Percentiles rank a stretch among this genome's conserved stretches.
These are phyloP conservation scores for Trochalopteron elliotii DNA, from an alignment of 2,113 vertebrate genomes.

Conservation along the genomic window DNA sequence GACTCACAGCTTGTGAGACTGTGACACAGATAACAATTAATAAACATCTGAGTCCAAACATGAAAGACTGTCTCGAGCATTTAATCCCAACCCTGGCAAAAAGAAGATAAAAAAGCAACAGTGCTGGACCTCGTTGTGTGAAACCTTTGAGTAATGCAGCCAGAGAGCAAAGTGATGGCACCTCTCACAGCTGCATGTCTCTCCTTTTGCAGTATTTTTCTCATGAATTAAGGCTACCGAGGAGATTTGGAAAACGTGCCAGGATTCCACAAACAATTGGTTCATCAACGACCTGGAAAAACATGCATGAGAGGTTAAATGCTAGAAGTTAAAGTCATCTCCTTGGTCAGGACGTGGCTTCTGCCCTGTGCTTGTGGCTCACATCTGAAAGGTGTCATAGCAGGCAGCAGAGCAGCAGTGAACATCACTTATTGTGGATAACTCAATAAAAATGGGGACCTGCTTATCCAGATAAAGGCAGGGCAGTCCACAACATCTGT, in stretches of 20 bases:
- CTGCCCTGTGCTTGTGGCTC: neutral
- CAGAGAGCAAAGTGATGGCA: fast-evolving
- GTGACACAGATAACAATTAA: neutral
- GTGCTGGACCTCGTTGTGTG: neutral
- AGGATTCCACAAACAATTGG: neutral
- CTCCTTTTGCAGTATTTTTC: neutral
- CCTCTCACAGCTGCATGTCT: neutral
- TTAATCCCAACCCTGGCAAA: neutral
- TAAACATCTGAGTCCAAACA: neutral
- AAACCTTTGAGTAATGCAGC: neutral
- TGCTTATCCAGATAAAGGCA: neutral
- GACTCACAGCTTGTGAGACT: neutral
- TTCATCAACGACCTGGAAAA: neutral
- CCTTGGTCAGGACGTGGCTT: neutral
- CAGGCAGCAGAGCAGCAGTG: neutral
- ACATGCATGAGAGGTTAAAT: neutral
- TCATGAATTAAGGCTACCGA: neutral
- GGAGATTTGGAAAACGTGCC: neutral
- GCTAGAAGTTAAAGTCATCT: neutral
- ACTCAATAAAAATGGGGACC: neutral
- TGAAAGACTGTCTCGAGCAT: neutral
- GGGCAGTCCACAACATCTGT: neutral
- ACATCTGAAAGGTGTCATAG: neutral
- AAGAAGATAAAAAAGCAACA: neutral
- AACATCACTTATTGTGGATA: neutral